Conservation (phyloP, 2,797 vertebrate species). For the Phalloptychus januarius region DNA sequence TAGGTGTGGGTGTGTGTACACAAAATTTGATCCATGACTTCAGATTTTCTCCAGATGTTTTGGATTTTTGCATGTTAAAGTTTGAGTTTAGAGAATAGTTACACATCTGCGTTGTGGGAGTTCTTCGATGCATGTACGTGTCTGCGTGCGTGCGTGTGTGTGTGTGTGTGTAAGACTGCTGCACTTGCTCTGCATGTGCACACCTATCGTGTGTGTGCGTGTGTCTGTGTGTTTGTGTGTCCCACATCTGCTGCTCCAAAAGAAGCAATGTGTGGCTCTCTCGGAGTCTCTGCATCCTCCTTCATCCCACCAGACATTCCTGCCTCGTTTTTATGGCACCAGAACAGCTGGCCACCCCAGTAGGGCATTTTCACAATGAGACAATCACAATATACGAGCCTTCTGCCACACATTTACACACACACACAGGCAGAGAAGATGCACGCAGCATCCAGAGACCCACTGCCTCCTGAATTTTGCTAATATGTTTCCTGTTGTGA, state of each 20-base stretch:
- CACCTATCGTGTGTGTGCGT: not conserved
- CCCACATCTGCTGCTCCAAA: constrained; percentile 68
- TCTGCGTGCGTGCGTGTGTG: constrained; percentile 9
- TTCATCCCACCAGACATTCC: constrained; percentile 88
- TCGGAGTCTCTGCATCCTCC: constrained; percentile 62
- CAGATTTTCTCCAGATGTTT: constrained; percentile 1
- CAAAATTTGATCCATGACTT: constrained; percentile 6
- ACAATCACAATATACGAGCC: constrained; percentile 73
- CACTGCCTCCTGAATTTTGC: constrained; percentile 41
- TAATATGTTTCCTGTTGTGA: constrained; percentile 60
- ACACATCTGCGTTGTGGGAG: constrained; percentile 8
- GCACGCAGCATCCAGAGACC: not conserved
- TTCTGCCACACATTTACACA: constrained; percentile 42
- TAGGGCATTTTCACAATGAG: constrained; percentile 76
- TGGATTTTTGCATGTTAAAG: constrained; percentile 9
- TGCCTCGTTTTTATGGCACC: constrained; percentile 91
- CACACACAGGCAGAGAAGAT: constrained; percentile 6
- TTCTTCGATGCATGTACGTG: constrained; percentile 1
- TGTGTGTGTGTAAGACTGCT: constrained; percentile 14
- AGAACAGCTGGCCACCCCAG: constrained; percentile 92
- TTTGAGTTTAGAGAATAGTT: constrained; percentile 1
- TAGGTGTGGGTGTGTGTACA: constrained; percentile 27
- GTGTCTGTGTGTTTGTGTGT: constrained; percentile 39
- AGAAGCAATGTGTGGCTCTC: constrained; percentile 40
- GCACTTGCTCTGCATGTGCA: constrained; percentile 7